Conservation (phyloP, 1,140 invertebrate genomes). For the Brachionus rotundiformis region DNA sequence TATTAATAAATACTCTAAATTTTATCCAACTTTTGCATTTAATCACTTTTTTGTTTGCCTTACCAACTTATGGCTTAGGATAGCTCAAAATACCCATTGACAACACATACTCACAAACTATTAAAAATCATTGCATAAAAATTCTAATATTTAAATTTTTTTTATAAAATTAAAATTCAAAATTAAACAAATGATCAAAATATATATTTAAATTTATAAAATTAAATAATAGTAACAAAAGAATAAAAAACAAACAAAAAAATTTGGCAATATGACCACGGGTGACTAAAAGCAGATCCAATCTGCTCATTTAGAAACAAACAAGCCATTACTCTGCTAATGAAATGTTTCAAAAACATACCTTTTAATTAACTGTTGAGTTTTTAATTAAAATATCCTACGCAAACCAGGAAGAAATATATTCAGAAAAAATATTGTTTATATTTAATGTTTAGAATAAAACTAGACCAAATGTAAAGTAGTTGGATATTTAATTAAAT, state of each 20-base stretch:
- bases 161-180: neutral
- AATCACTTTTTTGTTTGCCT: neutral
- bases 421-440: neutral
- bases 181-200: neutral
- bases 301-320: neutral
- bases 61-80: neutral
- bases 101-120: neutral
- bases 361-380: neutral
- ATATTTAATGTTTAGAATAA: neutral
- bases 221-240: no score
- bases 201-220: neutral
- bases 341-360: neutral
- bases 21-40: neutral
- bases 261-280: neutral
- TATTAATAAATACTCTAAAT: neutral
- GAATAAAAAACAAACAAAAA: neutral
- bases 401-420: neutral
- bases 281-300: neutral
- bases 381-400: neutral
- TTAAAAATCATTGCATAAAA: neutral
- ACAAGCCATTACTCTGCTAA: neutral
- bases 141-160: neutral
- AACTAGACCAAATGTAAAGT: conserved; percentile 15
- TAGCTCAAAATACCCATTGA: neutral
- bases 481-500: conserved; percentile 35